phyloP scores from a whole-genome alignment of 1,140 invertebrate genomes.

The Eumaeus atala region DNA sequence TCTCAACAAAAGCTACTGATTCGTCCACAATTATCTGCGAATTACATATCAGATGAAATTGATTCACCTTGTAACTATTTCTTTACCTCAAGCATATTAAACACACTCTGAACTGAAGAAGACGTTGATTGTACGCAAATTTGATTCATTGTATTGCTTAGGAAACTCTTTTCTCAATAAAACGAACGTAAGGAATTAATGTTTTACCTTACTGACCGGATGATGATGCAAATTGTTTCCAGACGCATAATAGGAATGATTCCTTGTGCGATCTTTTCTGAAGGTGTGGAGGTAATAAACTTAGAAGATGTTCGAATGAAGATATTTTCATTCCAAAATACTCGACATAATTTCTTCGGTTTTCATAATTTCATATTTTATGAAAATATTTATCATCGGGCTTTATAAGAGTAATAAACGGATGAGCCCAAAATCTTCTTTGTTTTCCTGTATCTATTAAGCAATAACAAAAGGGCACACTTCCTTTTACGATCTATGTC shows the following conservation, averaged over 20 bases:
- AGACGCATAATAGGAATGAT: constrained; percentile 32
- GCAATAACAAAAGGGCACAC: constrained; percentile 17
- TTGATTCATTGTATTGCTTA: constrained; percentile 25
- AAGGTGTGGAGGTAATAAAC: constrained; percentile 31
- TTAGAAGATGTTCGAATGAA: constrained; percentile 36
- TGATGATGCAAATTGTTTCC: constrained; percentile 29
- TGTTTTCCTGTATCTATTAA: constrained; percentile 24
- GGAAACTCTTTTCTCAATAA: too few species aligned
- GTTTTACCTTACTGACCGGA: constrained; percentile 32
- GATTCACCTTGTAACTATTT: constrained; percentile 30
- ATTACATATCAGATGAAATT: constrained; percentile 31
- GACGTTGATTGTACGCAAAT: constrained; percentile 29
- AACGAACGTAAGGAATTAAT: too few species aligned
- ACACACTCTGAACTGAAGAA: constrained; percentile 29
- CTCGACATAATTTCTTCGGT: constrained; percentile 30
- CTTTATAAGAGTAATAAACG: constrained; percentile 35
- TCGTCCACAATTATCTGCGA: constrained; percentile 27
- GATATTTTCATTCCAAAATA: constrained; percentile 39
- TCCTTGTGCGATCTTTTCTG: constrained; percentile 33
- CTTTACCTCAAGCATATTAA: constrained; percentile 29
- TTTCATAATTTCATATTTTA: constrained; percentile 34
- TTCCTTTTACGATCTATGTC: too few species aligned
- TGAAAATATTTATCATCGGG: constrained; percentile 30
- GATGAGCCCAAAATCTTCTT: constrained; percentile 34
- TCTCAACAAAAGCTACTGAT: constrained; percentile 28